These are phyloP conservation scores for Acheta domesticus DNA, from an alignment of 2,888 invertebrate species.

Conservation along the genomic window DNA sequence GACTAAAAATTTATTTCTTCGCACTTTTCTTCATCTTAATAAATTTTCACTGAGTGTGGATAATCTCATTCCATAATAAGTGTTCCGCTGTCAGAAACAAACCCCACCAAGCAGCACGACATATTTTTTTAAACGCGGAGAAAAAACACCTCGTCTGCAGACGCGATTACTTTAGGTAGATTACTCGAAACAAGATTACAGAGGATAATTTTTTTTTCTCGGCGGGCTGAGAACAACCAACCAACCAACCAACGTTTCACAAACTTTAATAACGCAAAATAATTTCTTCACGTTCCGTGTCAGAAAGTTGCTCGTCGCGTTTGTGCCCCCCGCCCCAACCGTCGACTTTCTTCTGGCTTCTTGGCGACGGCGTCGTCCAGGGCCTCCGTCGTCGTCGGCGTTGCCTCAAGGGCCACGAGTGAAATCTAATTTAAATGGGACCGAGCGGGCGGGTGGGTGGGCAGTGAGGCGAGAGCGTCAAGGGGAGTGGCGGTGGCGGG, in stretches of 20 bases:
- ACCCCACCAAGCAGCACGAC: neutral
- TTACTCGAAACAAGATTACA: constrained; percentile 2
- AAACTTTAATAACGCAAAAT: neutral
- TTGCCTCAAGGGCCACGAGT: too few species aligned
- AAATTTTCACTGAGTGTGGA: neutral
- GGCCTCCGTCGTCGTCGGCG: neutral
- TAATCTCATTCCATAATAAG: neutral
- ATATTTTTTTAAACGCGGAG: neutral
- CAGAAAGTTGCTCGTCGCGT: neutral
- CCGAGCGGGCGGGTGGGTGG: too few species aligned
- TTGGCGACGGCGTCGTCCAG: neutral
- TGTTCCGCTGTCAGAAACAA: neutral
- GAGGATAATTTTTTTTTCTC: neutral
- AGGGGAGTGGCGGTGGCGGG: too few species aligned
- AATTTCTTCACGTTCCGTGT: neutral
- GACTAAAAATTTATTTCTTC: neutral
- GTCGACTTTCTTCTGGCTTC: neutral
- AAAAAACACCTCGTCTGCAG: neutral
- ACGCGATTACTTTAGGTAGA: neutral
- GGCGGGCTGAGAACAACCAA: neutral
- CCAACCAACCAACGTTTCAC: neutral
- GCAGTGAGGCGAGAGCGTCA: too few species aligned
- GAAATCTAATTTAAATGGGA: too few species aligned
- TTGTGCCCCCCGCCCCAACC: neutral
- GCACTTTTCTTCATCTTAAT: neutral